phyloP scores from a whole-genome alignment of 2,888 invertebrate genomes.

The Pediacus dermestoides region DNA sequence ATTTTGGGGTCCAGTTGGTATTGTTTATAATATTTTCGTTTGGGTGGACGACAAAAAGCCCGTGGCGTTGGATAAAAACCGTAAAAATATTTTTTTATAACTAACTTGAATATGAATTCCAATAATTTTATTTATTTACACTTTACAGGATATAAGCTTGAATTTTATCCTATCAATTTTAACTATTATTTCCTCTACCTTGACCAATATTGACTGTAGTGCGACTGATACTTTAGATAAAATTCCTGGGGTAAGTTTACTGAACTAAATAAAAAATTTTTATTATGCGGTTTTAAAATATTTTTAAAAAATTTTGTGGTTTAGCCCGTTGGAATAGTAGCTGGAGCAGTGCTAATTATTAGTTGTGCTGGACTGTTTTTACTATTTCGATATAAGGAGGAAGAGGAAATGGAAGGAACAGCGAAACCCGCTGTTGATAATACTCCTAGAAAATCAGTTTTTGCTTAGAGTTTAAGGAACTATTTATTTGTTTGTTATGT shows the following conservation, averaged over 20 bases:
- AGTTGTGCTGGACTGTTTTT: conserved; percentile 33
- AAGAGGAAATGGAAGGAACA: conserved; percentile 21
- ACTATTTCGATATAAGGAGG: conserved; percentile 32
- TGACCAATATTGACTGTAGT: conserved; percentile 18
- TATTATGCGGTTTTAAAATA: not conserved
- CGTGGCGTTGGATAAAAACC: conserved; percentile 26
- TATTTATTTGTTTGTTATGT: too few species aligned
- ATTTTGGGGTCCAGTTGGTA: conserved; percentile 18
- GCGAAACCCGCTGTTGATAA: too few species aligned
- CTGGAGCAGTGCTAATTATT: conserved; percentile 25
- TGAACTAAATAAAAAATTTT: not conserved
- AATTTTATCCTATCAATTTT: conserved; percentile 18
- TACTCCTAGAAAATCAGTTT: too few species aligned
- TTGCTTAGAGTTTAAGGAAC: too few species aligned
- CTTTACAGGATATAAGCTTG: conserved; percentile 21
- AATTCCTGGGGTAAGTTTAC: conserved; percentile 23
- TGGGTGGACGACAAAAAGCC: conserved; percentile 22
- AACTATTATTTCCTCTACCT: conserved; percentile 17
- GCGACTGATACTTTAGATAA: conserved; percentile 8
- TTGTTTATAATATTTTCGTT: conserved; percentile 25
- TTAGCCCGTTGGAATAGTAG: conserved; percentile 29
- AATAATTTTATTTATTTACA: not conserved
- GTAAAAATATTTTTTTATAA: conserved; percentile 16
- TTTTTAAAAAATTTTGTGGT: conserved; percentile 15
- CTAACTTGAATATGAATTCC: conserved; percentile 4